These are phyloP conservation scores for Sciurus carolinensis DNA, from an alignment of 2,797 vertebrate species.

Conservation along the genomic window DNA sequence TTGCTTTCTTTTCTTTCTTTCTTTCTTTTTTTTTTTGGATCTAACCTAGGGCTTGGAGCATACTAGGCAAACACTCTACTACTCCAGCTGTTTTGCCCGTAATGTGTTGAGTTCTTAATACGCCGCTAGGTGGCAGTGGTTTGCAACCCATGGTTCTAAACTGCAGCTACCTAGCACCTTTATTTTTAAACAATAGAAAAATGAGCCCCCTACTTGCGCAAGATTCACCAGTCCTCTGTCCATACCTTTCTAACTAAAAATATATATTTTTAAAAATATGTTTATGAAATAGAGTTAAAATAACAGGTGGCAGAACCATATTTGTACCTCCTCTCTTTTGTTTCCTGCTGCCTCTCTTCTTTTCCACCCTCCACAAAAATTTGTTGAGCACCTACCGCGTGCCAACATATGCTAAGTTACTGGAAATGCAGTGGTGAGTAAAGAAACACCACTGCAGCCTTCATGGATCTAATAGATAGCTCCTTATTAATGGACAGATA, in stretches of 20 bases:
- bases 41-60: no score
- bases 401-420: not conserved
- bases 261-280: conserved; percentile 26
- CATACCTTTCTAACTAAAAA: conserved; percentile 24
- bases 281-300: not conserved
- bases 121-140: conserved; percentile 60
- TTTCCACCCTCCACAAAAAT: not conserved
- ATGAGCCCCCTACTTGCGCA: not conserved
- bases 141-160: not conserved
- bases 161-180: not conserved
- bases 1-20: not conserved
- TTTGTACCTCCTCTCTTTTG: not conserved
- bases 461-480: not conserved
- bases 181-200: conserved; percentile 49
- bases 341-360: not conserved
- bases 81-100: not conserved
- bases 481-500: not conserved
- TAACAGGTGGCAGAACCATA: not conserved
- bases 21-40: no score
- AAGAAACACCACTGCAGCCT: not conserved
- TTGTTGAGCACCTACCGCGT: not conserved
- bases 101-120: not conserved
- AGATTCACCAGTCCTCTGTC: not conserved
- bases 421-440: not conserved
- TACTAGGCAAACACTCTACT: no score